phyloP scores from a whole-genome alignment of 1,140 invertebrate genomes.

The Aricia agestis region DNA sequence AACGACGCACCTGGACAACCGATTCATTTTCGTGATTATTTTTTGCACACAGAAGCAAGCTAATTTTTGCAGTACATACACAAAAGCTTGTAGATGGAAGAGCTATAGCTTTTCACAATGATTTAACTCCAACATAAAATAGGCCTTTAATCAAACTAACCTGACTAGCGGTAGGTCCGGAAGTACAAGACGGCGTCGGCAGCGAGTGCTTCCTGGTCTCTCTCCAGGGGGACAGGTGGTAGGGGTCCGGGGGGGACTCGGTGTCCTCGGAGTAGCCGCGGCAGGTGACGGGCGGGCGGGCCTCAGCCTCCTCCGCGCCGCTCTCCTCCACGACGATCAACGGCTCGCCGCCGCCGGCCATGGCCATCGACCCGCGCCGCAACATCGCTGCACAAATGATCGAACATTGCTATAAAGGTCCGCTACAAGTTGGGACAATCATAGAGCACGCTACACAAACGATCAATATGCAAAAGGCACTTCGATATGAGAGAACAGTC shows the following conservation, averaged over 20 bases:
- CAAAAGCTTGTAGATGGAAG: too few relatives aligned
- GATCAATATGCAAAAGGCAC: too few relatives aligned
- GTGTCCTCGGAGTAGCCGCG: constrained; percentile 79
- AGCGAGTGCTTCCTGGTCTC: constrained; percentile 87
- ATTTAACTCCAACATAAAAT: too few relatives aligned
- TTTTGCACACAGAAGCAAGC: too few relatives aligned
- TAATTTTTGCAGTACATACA: too few relatives aligned
- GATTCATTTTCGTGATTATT: too few relatives aligned
- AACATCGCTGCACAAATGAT: constrained; percentile 49
- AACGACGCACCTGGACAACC: constrained; percentile 78
- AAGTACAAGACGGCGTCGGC: constrained; percentile 87
- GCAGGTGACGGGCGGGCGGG: constrained; percentile 72
- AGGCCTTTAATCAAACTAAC: constrained; percentile 46
- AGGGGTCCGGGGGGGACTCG: constrained; percentile 87
- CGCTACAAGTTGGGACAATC: too few relatives aligned
- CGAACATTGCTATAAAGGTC: too few relatives aligned
- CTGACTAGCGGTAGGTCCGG: constrained; percentile 90
- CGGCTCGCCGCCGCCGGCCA: constrained; percentile 77
- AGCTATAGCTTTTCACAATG: too few relatives aligned
- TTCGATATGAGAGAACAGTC: too few relatives aligned
- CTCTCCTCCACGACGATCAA: constrained; percentile 89
- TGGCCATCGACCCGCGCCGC: constrained; percentile 68
- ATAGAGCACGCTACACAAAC: too few relatives aligned
- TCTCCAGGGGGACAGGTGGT: constrained; percentile 86
- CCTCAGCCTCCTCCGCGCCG: constrained; percentile 80